These are phyloP conservation scores for Uloborus plumipes DNA, from an alignment of 2,888 invertebrate genomes.

Conservation along the genomic window DNA sequence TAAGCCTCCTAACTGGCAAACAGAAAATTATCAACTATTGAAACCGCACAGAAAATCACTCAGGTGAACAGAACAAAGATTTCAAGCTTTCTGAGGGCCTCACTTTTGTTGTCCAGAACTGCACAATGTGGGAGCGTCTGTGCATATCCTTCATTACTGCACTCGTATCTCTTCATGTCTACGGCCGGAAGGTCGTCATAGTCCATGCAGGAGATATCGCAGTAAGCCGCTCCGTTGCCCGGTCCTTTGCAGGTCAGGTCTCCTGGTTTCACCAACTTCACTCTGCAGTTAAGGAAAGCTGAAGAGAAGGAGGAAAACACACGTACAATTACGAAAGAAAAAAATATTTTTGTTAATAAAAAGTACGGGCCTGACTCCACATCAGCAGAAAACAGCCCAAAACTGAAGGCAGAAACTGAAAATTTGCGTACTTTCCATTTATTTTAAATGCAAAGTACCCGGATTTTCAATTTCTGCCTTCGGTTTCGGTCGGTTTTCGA, in stretches of 20 bases:
- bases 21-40: too few species aligned
- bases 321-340: neutral
- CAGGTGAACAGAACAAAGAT: too few species aligned
- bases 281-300: slow-evolving; percentile 46
- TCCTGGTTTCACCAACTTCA: slow-evolving; percentile 21
- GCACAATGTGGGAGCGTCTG: slow-evolving; percentile 25
- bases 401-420: too few species aligned
- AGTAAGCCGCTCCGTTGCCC: slow-evolving; percentile 17
- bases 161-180: neutral
- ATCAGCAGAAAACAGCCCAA: too few species aligned
- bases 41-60: too few species aligned
- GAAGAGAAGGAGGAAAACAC: neutral
- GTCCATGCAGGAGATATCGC: slow-evolving; percentile 38
- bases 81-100: neutral
- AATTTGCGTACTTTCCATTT: too few species aligned
- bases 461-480: too few species aligned
- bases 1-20: too few species aligned
- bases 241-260: slow-evolving; percentile 42
- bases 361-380: too few species aligned
- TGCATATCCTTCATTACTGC: slow-evolving; percentile 1
- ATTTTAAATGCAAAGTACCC: too few species aligned
- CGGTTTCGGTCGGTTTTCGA: too few species aligned
- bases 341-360: neutral
- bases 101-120: neutral
- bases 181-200: slow-evolving; percentile 23